Percentiles rank a stretch among this genome's conserved stretches.
Conservation (phyloP, 92 coral and sea anemone genomes). For the Paramuricea clavata region DNA sequence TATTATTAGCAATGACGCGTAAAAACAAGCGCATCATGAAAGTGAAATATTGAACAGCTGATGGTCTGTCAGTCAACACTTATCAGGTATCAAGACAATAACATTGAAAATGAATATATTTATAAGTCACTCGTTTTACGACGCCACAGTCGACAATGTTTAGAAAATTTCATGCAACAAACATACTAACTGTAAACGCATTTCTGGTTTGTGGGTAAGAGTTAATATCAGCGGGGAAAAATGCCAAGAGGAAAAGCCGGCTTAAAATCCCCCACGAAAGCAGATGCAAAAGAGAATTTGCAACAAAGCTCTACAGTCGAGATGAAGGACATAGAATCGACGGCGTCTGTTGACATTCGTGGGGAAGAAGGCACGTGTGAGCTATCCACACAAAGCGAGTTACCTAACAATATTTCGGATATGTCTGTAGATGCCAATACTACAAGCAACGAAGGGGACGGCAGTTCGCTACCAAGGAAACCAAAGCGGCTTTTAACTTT, state of each 20-base stretch:
- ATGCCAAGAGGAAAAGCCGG: constrained; percentile 39
- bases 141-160: not conserved
- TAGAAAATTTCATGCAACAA: not conserved
- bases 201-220: not conserved
- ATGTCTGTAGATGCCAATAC: constrained; percentile 64
- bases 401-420: constrained; percentile 51
- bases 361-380: constrained; percentile 46
- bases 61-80: not conserved
- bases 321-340: constrained; percentile 48
- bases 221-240: not conserved
- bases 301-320: constrained; percentile 26
- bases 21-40: not conserved
- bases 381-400: constrained; percentile 55
- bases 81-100: constrained; percentile 18
- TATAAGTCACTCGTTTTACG: constrained; percentile 7
- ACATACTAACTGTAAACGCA: not conserved
- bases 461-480: constrained; percentile 33
- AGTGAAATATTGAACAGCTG: constrained; percentile 34
- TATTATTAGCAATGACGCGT: not conserved
- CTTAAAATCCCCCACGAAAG: constrained; percentile 51
- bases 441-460: constrained; percentile 48
- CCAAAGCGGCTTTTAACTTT: constrained; percentile 34
- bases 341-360: constrained; percentile 19
- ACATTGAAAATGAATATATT: constrained; percentile 21
- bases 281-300: constrained; percentile 29